Evolutionary conservation across 2,113 vertebrate species (phyloP), one percentile per base, ranked within the genome.

Genomic region (western clawed frog (Xenopus tropicalis)): DNA sequence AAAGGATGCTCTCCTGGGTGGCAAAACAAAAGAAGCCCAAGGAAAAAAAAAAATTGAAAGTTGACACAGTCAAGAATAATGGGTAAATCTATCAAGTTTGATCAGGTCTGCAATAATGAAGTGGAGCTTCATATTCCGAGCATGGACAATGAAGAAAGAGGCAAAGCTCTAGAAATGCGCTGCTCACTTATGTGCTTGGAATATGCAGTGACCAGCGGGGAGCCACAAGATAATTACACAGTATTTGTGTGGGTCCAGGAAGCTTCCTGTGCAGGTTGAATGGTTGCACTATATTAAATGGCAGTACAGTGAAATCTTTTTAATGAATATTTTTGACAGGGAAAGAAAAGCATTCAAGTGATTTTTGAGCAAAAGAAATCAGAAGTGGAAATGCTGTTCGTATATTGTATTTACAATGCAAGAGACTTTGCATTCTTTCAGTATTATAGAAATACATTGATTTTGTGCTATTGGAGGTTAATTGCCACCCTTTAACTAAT

Each of bases 21-120:
- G 88, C 88, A 90, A 93, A 91, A 92, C 88, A 93, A 92, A 91
- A 91, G 86, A 89, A 79, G 75, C 81, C 69, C 46, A 14, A 48
- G 46, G 16, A 48, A 48, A 84, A 56, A 64, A 80, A 54, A 65
- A 80, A 82, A 78, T 83, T 84, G 87, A 91, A 91, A 92, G 90
- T 92, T 91, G 89, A 93, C 90, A 92, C 83, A 92, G 90, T 89
- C 87, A 92, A 92, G 90, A 94, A 93, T 94, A 94, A 95, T 93
- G 91, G 92, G 90, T 90, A 92, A 93, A 93, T 94, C 91, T 94
- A 93, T 93, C 90, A 93, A 93, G 91, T 94, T 94, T 94, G 92
- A 94, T 95, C 93, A 93, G 92, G 90, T 91, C 91, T 90, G 85
- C 89, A 90, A 90, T 93, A 93, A 93, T 94, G 92, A 74, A 93